Conservation (phyloP, 2,888 invertebrate species). For the Acleris cristana region DNA sequence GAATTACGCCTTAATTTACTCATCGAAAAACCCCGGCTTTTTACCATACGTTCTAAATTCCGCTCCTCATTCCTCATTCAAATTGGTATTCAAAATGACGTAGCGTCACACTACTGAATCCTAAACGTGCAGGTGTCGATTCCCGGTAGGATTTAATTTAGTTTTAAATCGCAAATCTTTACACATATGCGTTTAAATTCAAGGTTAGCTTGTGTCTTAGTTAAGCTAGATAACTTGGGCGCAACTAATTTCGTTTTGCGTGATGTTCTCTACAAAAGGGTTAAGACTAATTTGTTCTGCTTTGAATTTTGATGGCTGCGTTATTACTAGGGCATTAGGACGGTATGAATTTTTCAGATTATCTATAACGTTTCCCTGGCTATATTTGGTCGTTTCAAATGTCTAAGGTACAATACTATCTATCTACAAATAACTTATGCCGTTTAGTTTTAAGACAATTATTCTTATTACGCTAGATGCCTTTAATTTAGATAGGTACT, state of each 20-base stretch:
- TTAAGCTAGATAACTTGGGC: background rate
- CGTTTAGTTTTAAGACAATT: too few species aligned
- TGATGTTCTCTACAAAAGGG: background rate
- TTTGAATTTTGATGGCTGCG: constrained; percentile 7
- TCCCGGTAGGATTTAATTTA: constrained; percentile 12
- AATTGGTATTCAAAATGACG: constrained; percentile 28
- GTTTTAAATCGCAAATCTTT: background rate
- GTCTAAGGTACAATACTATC: too few species aligned
- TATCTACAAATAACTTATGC: too few species aligned
- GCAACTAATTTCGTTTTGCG: constrained; percentile 4
- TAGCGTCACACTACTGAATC: constrained; percentile 3
- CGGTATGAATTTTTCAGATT: constrained; percentile 1
- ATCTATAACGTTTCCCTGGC: background rate
- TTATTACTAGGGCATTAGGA: background rate
- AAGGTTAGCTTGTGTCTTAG: background rate
- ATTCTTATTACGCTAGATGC: too few species aligned
- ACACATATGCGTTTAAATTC: constrained; percentile 9
- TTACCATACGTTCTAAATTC: constrained; percentile 24
- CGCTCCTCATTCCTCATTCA: constrained; percentile 10
- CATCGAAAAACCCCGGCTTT: constrained; percentile 1
- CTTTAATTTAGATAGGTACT: too few species aligned
- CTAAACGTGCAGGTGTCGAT: constrained; percentile 9
- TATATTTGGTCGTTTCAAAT: background rate
- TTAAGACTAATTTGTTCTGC: background rate
- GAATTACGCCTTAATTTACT: background rate